phyloP scores from a whole-genome alignment of 2,113 vertebrate species.

The Nannospalax galili region DNA sequence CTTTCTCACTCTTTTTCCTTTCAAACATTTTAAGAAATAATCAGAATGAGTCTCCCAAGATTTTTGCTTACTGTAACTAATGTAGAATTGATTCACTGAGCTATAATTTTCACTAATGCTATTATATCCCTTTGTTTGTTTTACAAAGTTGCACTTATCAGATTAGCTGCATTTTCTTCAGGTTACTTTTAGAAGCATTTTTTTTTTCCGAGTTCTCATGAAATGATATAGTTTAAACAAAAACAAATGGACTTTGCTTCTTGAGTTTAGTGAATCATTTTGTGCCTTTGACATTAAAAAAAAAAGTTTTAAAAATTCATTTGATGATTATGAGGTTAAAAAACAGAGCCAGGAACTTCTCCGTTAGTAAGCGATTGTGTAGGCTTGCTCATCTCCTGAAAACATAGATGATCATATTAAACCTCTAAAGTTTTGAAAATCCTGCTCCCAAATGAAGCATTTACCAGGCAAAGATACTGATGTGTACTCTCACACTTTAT shows the following conservation, averaged over 20 bases:
- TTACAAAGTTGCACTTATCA: too few relatives aligned
- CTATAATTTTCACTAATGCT: background rate
- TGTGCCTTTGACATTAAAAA: conserved; percentile 43
- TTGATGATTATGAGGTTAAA: conserved; percentile 7
- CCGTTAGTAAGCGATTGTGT: conserved; percentile 23
- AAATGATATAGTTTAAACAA: conserved; percentile 8
- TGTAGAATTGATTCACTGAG: background rate
- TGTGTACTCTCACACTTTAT: conserved; percentile 1
- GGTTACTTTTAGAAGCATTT: conserved; percentile 35
- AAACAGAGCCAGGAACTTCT: conserved; percentile 21
- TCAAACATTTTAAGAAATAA: conserved; percentile 26
- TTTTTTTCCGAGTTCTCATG: conserved; percentile 33
- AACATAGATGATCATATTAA: background rate
- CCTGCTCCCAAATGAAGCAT: background rate
- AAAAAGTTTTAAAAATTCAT: background rate
- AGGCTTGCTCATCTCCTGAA: conserved; percentile 11
- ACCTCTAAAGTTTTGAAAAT: background rate
- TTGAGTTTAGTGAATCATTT: conserved; percentile 24
- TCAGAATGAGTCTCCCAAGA: conserved; percentile 1
- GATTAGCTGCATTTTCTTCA: conserved; percentile 40
- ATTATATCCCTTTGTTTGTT: background rate
- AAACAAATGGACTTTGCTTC: conserved; percentile 25
- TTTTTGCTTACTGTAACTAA: conserved; percentile 12
- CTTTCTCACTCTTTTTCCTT: background rate
- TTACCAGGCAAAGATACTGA: background rate